These are phyloP conservation scores for Conchocele bisecta DNA, from an alignment of 2,888 invertebrate genomes.

Conservation along the genomic window DNA sequence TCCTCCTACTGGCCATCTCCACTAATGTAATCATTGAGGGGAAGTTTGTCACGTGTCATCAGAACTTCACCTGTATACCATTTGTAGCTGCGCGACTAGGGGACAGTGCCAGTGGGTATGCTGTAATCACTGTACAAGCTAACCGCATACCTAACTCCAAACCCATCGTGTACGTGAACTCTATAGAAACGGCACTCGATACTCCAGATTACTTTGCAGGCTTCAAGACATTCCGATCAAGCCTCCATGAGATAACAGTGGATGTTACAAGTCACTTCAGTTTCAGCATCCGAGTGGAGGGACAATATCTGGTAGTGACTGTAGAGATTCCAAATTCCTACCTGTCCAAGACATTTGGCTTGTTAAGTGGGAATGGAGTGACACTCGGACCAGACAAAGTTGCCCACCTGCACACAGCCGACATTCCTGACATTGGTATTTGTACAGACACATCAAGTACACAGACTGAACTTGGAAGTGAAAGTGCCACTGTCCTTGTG, in stretches of 20 bases:
- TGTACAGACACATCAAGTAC: slow-evolving; percentile 38
- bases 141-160: slow-evolving; percentile 34
- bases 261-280: slow-evolving; percentile 38
- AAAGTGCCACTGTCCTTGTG: slow-evolving; percentile 23
- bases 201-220: slow-evolving; percentile 59
- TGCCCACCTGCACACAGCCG: slow-evolving; percentile 36
- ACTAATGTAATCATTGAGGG: slow-evolving; percentile 61
- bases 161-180: slow-evolving; percentile 57
- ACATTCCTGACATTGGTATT: slow-evolving; percentile 34
- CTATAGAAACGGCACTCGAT: slow-evolving; percentile 46
- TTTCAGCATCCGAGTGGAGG: slow-evolving; percentile 50
- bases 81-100: slow-evolving; percentile 64
- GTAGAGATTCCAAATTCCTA: slow-evolving; percentile 27
- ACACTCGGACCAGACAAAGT: slow-evolving; percentile 28
- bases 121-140: slow-evolving; percentile 57
- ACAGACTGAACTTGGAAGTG: slow-evolving; percentile 25
- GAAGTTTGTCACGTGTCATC: slow-evolving; percentile 67
- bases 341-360: slow-evolving; percentile 48
- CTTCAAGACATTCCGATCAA: slow-evolving; percentile 49
- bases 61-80: slow-evolving; percentile 65
- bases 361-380: slow-evolving; percentile 58
- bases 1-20: slow-evolving; percentile 57
- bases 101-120: slow-evolving; percentile 55
- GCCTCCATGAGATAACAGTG: slow-evolving; percentile 49
- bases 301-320: slow-evolving; percentile 55